phyloP scores from a whole-genome alignment of 2,797 vertebrate genomes.

The Oreochromis mossambicus region DNA sequence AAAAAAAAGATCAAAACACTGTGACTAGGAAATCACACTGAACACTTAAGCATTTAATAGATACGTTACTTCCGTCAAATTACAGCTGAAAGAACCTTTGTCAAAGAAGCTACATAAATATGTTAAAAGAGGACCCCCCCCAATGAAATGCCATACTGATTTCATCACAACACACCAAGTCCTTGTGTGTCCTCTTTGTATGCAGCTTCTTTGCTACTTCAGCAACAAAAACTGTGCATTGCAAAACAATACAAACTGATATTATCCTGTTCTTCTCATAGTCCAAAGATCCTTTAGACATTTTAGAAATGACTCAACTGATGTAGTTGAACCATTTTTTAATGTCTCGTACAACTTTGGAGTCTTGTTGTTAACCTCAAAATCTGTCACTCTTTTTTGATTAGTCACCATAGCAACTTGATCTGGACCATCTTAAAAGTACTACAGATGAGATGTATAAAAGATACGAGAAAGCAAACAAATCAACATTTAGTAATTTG shows the following conservation, averaged over 20 bases:
- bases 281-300: neutral
- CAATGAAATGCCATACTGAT: neutral
- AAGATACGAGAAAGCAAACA: neutral
- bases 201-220: neutral
- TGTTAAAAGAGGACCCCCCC: neutral
- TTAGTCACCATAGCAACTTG: neutral
- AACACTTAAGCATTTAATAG: neutral
- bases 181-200: neutral
- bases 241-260: neutral
- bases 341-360: neutral
- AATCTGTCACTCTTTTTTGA: neutral
- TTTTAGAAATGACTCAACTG: neutral
- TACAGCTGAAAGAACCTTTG: neutral
- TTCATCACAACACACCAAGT: neutral
- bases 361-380: neutral
- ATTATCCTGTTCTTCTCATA: neutral
- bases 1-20: neutral
- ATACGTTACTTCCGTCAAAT: fast-evolving
- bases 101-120: neutral
- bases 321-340: neutral
- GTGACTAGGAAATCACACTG: neutral
- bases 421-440: neutral
- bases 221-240: neutral
- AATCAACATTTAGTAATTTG: neutral
- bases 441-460: fast-evolving